Conservation (phyloP, 2,113 vertebrate genomes). For the Alouatta palliata region DNA sequence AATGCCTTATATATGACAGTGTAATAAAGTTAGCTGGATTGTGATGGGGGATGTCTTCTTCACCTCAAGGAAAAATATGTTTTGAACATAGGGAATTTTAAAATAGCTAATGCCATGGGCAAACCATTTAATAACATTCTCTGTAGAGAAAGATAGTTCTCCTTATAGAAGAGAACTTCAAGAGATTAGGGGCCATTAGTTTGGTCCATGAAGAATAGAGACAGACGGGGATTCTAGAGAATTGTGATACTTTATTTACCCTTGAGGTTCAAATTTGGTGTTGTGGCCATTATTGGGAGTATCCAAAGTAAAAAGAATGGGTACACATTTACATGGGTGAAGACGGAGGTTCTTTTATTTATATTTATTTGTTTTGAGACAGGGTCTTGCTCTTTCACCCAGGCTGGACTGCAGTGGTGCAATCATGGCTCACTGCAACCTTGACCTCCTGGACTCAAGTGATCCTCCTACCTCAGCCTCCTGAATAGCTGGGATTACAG, state of each 20-base stretch:
- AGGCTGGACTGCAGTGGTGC: too few species aligned
- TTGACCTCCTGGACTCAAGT: too few species aligned
- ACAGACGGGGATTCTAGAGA: not conserved
- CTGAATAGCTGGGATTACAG: too few species aligned
- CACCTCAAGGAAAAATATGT: not conserved
- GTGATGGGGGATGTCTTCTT: not conserved
- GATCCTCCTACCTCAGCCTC: too few species aligned
- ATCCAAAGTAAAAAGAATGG: not conserved
- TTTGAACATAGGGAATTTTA: not conserved
- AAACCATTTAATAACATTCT: not conserved
- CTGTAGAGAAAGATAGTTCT: not conserved
- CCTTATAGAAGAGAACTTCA: not conserved
- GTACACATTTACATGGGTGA: not conserved
- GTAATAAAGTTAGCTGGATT: conserved; percentile 6
- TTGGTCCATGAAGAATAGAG: not conserved
- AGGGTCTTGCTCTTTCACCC: too few species aligned
- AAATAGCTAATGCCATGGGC: not conserved
- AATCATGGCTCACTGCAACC: too few species aligned
- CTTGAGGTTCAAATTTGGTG: not conserved
- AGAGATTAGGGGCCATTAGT: not conserved
- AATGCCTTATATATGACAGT: not conserved
- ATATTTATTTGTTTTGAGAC: too few species aligned
- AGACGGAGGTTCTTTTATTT: not conserved
- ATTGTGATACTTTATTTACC: not conserved
- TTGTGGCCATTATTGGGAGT: not conserved